A percentile compares a stretch with the other conserved stretches of the same genome.
Evolutionary conservation across 2,888 invertebrate genomes (phyloP).

Genomic region (Podabrus alpinus): DNA sequence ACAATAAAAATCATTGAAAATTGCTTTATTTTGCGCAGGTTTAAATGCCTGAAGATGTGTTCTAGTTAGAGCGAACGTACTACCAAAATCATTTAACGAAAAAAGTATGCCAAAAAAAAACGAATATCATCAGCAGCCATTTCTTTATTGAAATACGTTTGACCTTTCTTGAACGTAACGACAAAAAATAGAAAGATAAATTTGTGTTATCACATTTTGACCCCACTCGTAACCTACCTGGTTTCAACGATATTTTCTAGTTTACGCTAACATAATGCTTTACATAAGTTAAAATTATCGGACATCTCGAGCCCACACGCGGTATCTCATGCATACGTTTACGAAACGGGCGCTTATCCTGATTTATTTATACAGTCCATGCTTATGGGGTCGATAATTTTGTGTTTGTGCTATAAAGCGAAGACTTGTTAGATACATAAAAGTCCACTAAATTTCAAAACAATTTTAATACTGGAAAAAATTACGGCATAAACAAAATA

Average conservation of each 20-base stretch:
- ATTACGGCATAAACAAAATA: neutral
- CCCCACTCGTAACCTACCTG: slow-evolving; percentile 10
- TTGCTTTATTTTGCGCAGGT: neutral
- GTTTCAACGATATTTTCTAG: slow-evolving; percentile 36
- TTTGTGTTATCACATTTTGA: slow-evolving; percentile 24
- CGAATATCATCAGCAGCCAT: neutral
- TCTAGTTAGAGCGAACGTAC: no score
- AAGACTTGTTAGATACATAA: neutral
- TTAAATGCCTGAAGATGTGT: neutral
- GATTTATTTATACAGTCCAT: slow-evolving; percentile 47
- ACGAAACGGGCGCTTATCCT: slow-evolving; percentile 42
- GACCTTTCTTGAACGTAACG: neutral
- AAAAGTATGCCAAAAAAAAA: neutral
- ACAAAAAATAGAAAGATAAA: slow-evolving; percentile 8
- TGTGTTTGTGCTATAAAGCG: slow-evolving; percentile 11
- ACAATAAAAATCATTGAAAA: slow-evolving; percentile 6
- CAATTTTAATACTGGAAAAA: neutral
- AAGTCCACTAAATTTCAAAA: neutral
- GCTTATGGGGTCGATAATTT: slow-evolving; percentile 41
- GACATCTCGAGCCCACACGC: slow-evolving; percentile 47
- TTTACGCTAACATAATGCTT: slow-evolving; percentile 45
- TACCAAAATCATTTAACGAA: no score
- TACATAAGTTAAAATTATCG: slow-evolving; percentile 51
- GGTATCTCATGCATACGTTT: slow-evolving; percentile 46
- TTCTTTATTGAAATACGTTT: neutral